Percentiles rank a stretch among this genome's conserved stretches.
Conservation (phyloP, 2,113 vertebrate genomes). For the Myrmophylax atrothorax region DNA sequence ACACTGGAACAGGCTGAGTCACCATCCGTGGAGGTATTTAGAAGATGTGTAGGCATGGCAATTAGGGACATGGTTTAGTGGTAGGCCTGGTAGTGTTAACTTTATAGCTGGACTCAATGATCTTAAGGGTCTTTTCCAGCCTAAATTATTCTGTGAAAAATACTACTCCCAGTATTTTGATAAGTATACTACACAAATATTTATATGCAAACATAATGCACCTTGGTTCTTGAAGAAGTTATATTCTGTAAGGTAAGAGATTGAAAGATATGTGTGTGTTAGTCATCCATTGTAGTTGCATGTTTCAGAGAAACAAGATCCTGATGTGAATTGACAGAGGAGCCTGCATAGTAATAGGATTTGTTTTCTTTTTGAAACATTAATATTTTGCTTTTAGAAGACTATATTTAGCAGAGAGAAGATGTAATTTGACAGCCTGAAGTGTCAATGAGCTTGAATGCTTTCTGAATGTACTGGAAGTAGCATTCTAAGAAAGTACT, state of each 20-base stretch:
- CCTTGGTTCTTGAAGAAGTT: not conserved
- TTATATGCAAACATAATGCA: not conserved
- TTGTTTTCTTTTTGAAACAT: not conserved
- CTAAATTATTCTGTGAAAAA: not conserved
- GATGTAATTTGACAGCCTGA: not conserved
- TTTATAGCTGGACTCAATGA: not conserved
- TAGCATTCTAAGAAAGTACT: not conserved
- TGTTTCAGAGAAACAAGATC: not conserved
- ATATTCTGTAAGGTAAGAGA: not conserved
- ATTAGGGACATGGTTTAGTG: not conserved
- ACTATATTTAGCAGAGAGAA: not conserved
- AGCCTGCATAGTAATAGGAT: not conserved
- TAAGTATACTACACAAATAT: not conserved
- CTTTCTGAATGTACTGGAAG: not conserved
- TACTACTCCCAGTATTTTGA: not conserved
- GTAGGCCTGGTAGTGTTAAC: not conserved
- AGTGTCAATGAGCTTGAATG: not conserved
- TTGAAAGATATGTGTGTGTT: not conserved
- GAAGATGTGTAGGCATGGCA: fast-evolving
- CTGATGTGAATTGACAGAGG: not conserved
- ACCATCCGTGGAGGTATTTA: not conserved
- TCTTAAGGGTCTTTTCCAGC: not conserved
- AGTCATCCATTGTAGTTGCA: not conserved
- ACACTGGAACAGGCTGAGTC: not conserved
- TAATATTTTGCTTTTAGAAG: not conserved